Base-by-base conservation (phyloP, 2,113 vertebrate genomes). In the Cervus canadensis region DNA sequence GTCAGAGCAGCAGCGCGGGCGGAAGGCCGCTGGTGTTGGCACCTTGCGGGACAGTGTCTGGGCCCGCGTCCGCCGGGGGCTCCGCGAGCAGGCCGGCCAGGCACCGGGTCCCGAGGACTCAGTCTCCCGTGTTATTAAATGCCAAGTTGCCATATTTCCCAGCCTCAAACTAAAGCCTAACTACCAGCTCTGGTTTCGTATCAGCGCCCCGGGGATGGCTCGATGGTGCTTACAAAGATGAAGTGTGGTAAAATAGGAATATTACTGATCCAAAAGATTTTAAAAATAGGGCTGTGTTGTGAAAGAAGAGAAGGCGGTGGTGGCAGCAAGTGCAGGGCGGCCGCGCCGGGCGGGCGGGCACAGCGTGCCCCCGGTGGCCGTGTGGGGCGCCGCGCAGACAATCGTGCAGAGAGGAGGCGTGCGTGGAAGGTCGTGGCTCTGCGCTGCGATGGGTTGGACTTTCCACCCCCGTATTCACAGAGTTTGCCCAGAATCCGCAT, bases 201-300 rank as follows among this genome's bases (percentile, higher is more conserved):
- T 95, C 96, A 57, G 97, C 98, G 98, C 98, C 98, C 98, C 97
- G 97, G 97, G 98, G 97, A 96, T 94, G 97, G 97, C 97, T 95
- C 17, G 97, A 98, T 97, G 98, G 99, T 99, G 98, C 99, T 99
- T 98, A 98, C 96, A 97, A 90, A 97, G 97, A 98, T 96, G 95
- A 98, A 97, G 97, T 97, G 94, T 95, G 93, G 93, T 98, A 95
- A 97, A 94, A 99, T 98, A 99, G 98, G 98, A 99, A 98, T 97
- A 96, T 97, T 98, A 98, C 98, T 98, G 98, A 98, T 99, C 98
- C 98, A 98, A 97, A 98, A 98, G 95, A 94, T 96, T 64, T 87
- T 19, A 59, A 26, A 87, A 95, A 97, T 94, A 97, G 98, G 98
- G 98, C 98, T 99, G 97, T 98, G 98, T 98, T 98, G 36, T 43